Base-by-base conservation (phyloP, 2,797 vertebrate species). In the Scleropages formosus region DNA sequence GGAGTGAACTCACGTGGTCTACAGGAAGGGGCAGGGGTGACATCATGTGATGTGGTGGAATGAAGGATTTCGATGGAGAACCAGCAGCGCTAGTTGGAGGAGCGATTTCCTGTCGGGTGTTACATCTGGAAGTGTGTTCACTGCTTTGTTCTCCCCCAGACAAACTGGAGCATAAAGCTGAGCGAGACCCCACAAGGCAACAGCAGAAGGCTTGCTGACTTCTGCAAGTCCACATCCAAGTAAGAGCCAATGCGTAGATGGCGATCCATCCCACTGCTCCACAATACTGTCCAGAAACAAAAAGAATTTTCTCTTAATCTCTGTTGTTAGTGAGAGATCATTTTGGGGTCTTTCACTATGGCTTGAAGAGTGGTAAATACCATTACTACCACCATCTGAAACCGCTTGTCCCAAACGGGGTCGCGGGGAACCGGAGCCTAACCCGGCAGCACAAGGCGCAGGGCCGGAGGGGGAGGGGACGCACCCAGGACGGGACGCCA, bases 121-220 rank as follows among this genome's bases (percentile, higher is more conserved):
- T 65, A 31, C 15, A 15, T 47, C 6, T 56, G 49, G 39, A 22
- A 24, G 24, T 56, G 8, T 26, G 16, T 75, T 61, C 11, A 10
- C 15, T 26, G 59, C 4, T 46, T 63, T 63, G 10, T 70, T 24
- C 31, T n/a, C 31, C 63, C 27, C 71, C 78, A 91, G 88, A 81
- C 87, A 26, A 77, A 75, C 3, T 92, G 89, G 88, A 11, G 24
- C 31, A 78, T 92, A 44, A 9, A 15, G 0, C 74, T 92, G 18
- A 65, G 68, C 0, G 84, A 90, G 18, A 81, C 82, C 26, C 87
- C 88, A 24, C 78, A 88, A 18, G 90, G 90, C 74, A 91, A 88
- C 85, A 91, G 87, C 78, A 82, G 74, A 72, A 80, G 70, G 6
- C 74, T 89, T 66, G 62, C 81, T 24, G 77, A 82, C 0, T 87